Percentiles rank a stretch among this genome's conserved stretches.
These are phyloP conservation scores for Brachionus asplanchnoidis DNA, from an alignment of 1,140 invertebrate species.

Conservation along the genomic window DNA sequence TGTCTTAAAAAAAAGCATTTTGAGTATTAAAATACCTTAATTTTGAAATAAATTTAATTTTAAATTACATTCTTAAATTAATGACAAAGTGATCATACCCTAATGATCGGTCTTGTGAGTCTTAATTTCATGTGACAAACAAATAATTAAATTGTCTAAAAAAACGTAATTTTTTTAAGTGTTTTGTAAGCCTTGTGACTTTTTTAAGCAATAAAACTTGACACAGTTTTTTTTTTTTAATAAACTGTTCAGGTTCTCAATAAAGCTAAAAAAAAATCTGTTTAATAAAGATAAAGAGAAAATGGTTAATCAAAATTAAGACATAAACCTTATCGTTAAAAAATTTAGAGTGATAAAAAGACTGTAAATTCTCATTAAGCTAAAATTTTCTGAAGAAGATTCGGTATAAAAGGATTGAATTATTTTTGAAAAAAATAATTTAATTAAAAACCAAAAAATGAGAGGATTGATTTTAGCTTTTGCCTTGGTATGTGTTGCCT, in stretches of 20 bases:
- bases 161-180: neutral
- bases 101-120: neutral
- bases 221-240: conserved; percentile 4
- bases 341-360: neutral
- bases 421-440: neutral
- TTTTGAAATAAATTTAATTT: neutral
- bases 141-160: neutral
- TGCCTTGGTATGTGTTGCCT: conserved; percentile 23
- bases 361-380: conserved; percentile 6
- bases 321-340: neutral
- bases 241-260: conserved; percentile 8
- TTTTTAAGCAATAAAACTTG: neutral
- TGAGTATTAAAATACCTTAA: neutral
- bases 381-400: neutral
- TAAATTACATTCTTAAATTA: neutral
- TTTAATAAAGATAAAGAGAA: neutral
- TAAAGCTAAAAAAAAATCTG: neutral
- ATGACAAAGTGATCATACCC: neutral
- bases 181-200: neutral
- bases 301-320: neutral
- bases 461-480: neutral
- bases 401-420: neutral
- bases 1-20: too few species aligned
- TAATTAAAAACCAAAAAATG: neutral
- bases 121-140: neutral